phyloP scores from a whole-genome alignment of 2,797 vertebrate genomes.

The Alauda arvensis region DNA sequence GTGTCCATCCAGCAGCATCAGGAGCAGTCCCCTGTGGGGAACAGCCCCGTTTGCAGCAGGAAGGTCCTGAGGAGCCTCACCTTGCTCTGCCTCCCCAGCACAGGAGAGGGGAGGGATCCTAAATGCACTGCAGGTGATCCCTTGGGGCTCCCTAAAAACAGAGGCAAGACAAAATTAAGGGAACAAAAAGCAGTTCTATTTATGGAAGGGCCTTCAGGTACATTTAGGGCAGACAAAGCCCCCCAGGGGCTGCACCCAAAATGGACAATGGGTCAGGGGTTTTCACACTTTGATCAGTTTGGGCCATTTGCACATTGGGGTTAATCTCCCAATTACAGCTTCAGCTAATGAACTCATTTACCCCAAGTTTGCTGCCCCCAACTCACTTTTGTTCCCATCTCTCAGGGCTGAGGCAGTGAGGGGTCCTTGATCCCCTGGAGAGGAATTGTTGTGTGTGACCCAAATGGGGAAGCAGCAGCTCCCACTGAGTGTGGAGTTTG shows the following conservation, averaged over 20 bases:
- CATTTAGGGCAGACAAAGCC: accelerated
- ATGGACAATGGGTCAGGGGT: background rate
- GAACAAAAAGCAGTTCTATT: background rate
- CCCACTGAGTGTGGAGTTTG: accelerated
- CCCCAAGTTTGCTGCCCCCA: background rate
- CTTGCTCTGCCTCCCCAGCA: background rate
- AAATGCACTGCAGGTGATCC: background rate
- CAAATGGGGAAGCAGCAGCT: background rate
- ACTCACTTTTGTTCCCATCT: background rate
- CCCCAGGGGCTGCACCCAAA: background rate
- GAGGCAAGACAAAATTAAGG: accelerated
- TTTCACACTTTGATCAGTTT: background rate
- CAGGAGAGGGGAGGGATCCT: background rate
- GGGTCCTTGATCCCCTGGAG: background rate
- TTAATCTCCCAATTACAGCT: background rate
- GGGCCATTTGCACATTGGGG: background rate
- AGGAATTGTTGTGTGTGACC: background rate
- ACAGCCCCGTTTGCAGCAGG: background rate
- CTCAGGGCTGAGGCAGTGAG: background rate
- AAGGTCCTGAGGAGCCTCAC: background rate
- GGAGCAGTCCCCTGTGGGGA: background rate
- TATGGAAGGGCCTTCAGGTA: background rate
- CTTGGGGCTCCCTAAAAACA: background rate
- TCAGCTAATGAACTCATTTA: background rate
- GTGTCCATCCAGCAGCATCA: background rate